A percentile compares a stretch with the other conserved stretches of the same genome.
phyloP scores from a whole-genome alignment of 2,113 vertebrate species.

The Cottus gobio region DNA sequence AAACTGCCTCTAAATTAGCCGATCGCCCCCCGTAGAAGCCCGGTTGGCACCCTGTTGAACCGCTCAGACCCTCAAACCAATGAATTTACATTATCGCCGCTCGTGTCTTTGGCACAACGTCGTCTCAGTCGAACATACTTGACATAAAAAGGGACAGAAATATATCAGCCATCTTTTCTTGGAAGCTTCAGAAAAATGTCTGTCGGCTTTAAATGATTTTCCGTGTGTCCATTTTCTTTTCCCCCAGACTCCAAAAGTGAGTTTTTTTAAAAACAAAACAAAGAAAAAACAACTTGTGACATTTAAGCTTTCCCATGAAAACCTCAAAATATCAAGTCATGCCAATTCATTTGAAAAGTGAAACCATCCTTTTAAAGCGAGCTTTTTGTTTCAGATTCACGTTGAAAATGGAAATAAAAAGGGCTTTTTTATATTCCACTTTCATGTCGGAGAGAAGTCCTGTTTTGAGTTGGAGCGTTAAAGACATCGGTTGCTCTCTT shows the following conservation, averaged over 20 bases:
- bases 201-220: neutral
- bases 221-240: no score
- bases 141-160: neutral
- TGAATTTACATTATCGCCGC: neutral
- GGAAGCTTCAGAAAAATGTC: neutral
- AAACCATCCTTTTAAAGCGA: neutral
- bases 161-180: neutral
- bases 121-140: neutral
- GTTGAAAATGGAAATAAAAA: neutral
- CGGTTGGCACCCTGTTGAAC: neutral
- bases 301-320: neutral
- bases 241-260: neutral
- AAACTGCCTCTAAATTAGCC: no score
- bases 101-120: constrained; percentile 12
- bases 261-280: neutral
- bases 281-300: neutral
- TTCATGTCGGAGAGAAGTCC: neutral
- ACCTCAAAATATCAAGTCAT: neutral
- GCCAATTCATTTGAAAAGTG: neutral
- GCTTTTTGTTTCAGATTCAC: constrained; percentile 3
- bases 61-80: neutral
- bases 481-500: neutral
- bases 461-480: no score
- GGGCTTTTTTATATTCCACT: neutral
- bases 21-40: no score